A percentile compares a stretch with the other conserved stretches of the same genome.
Evolutionary conservation across 2,888 invertebrate species (phyloP).

Genomic region (Galerucella nymphaeae): DNA sequence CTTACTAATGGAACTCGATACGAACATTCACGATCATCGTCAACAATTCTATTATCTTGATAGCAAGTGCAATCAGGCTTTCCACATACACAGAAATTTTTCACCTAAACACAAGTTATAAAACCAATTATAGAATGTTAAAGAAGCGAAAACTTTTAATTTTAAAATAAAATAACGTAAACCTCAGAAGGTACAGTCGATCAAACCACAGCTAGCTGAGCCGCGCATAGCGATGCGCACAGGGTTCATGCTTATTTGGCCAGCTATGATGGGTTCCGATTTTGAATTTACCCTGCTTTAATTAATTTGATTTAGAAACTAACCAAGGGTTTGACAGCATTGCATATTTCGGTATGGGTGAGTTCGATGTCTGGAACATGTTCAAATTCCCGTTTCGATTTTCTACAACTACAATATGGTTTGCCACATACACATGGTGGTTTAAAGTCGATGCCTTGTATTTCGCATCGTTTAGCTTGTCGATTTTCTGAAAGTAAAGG

Average conservation of each 20-base stretch:
- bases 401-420: slow-evolving; percentile 8
- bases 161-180: too few relatives aligned
- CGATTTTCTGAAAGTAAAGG: not conserved
- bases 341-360: not conserved
- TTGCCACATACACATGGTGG: slow-evolving; percentile 6
- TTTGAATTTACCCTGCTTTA: too few relatives aligned
- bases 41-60: not conserved
- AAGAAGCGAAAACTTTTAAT: too few relatives aligned
- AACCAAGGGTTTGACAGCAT: not conserved
- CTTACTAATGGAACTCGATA: slow-evolving; percentile 11
- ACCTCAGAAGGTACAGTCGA: too few relatives aligned
- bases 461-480: not conserved
- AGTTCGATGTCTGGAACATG: not conserved
- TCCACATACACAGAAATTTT: slow-evolving; percentile 12
- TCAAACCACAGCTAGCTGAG: too few relatives aligned
- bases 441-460: not conserved
- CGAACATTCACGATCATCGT: not conserved
- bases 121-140: too few relatives aligned
- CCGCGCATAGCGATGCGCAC: too few relatives aligned
- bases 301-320: not conserved
- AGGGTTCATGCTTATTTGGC: too few relatives aligned
- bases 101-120: not conserved
- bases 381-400: slow-evolving; percentile 1
- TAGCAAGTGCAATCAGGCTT: slow-evolving; percentile 8
- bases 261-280: too few relatives aligned